phyloP scores from a whole-genome alignment of 2,797 vertebrate genomes.

The Sebastes aleutianus region DNA sequence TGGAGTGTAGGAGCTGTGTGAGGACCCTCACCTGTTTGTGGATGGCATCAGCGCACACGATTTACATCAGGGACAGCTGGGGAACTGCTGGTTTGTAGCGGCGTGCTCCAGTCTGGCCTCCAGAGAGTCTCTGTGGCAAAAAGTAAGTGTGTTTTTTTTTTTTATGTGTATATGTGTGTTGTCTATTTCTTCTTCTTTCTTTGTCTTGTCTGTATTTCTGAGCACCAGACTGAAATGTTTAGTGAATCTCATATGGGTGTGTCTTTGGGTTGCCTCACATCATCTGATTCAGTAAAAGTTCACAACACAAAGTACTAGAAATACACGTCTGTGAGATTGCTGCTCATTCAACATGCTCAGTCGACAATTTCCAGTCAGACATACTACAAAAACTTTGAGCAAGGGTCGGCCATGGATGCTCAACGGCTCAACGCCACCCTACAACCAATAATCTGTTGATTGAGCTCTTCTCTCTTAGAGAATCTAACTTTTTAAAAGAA shows the following conservation, averaged over 20 bases:
- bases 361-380: too few relatives aligned
- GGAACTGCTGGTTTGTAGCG: slow-evolving; percentile 98
- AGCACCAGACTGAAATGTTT: not conserved
- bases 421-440: too few relatives aligned
- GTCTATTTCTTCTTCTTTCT: not conserved
- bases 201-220: not conserved
- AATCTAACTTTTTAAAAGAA: not conserved
- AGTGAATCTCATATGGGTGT: too few relatives aligned
- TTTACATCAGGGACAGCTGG: slow-evolving; percentile 95
- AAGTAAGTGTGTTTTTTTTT: slow-evolving; percentile 79
- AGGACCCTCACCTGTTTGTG: slow-evolving; percentile 92
- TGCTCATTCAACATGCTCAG: too few relatives aligned
- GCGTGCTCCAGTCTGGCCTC: slow-evolving; percentile 95
- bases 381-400: too few relatives aligned
- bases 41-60: slow-evolving; percentile 97
- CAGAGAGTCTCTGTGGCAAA: slow-evolving; percentile 94
- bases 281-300: too few relatives aligned
- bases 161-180: not conserved
- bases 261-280: not conserved
- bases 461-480: too few relatives aligned
- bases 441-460: not conserved
- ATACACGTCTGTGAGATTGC: too few relatives aligned
- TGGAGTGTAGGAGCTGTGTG: slow-evolving; percentile 84
- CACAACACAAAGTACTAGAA: too few relatives aligned
- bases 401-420: too few relatives aligned